Evolutionary conservation across 1,140 invertebrate species (phyloP).

Genomic region (Drosophila repletoides): DNA sequence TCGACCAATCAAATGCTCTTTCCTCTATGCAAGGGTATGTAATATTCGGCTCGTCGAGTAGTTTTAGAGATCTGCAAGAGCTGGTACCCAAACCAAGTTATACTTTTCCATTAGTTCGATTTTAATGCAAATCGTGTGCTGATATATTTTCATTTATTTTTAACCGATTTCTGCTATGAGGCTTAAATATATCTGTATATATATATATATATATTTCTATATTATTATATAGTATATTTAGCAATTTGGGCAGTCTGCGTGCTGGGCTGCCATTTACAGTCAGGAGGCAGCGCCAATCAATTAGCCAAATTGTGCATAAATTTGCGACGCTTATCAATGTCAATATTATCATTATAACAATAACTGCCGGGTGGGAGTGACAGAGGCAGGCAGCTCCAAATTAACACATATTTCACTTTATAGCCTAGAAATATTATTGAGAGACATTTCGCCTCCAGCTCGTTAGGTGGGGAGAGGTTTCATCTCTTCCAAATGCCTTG

Average conservation of each 20-base stretch:
- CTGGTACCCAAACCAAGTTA: too few relatives aligned
- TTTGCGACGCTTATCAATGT: conserved; percentile 80
- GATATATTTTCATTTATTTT: too few relatives aligned
- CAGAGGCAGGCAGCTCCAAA: conserved; percentile 40
- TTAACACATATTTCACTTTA: conserved; percentile 80
- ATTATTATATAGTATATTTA: too few relatives aligned
- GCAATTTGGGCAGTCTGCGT: conserved; percentile 43
- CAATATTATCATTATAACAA: conserved; percentile 80
- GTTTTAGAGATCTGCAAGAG: too few relatives aligned
- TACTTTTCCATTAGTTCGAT: too few relatives aligned
- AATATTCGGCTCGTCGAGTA: too few relatives aligned
- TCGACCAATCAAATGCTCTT: too few relatives aligned
- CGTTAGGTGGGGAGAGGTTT: conserved; percentile 6
- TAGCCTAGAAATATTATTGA: conserved; percentile 69
- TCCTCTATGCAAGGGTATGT: too few relatives aligned
- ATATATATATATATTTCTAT: too few relatives aligned
- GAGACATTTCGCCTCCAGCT: conserved; percentile 23
- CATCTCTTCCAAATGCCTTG: neutral
- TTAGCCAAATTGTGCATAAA: conserved; percentile 81
- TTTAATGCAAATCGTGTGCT: too few relatives aligned
- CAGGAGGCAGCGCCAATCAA: conserved; percentile 66
- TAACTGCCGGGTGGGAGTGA: conserved; percentile 54
- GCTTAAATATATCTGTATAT: too few relatives aligned
- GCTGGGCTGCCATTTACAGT: conserved; percentile 48
- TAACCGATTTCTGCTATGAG: too few relatives aligned